Base-by-base conservation (phyloP, 2,888 invertebrate genomes). In the Acleris literana region DNA sequence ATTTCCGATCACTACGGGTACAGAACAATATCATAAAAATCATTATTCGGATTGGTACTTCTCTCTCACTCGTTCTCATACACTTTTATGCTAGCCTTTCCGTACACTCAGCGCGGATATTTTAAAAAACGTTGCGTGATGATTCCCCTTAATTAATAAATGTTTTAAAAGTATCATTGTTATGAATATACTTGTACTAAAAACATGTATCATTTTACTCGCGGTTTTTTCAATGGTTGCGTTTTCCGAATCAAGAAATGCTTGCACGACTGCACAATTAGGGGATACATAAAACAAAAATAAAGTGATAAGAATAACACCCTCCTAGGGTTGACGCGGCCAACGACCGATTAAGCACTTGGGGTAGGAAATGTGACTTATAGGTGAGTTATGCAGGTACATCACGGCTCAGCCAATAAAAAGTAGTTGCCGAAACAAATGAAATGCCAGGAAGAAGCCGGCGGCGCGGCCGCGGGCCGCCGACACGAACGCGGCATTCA, bases 401-500 rank as follows among this genome's bases (percentile, higher is more conserved):
- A 62, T 57, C 61, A 57, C 55, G 46, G 60, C 51, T 56, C 56
- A 66, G 61, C 56, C 57, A 74, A 76, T 75, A 76, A 78, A 77
- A 78, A 69, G 64, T 69, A 75, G 72, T 70, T 72, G 72, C 72
- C 68, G 65, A 68, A 63, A 68, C 56, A 65, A 72, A 70, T 70
- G 69, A 71, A 72, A 71, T 70, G 69, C 71, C 63, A 59, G 66
- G 46, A 65, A 57, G 43, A 60, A 63, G 64, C 63, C 61, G 29
- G 33, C 63, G 48, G 60, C 56, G 54, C 17, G 61, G 64, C 61
- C 67, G 64, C 68, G 68, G 69, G 74, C 73, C 76, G 74, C 74
- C 72, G 75, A 74, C 76, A 76, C 74, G 68, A 76, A 77, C 81
- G 78, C 76, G 77, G 76, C 78, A 76, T 81, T 79, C 76, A 82